phyloP scores from a whole-genome alignment of 2,888 invertebrate species.

The Amblyjoppa proteus region DNA sequence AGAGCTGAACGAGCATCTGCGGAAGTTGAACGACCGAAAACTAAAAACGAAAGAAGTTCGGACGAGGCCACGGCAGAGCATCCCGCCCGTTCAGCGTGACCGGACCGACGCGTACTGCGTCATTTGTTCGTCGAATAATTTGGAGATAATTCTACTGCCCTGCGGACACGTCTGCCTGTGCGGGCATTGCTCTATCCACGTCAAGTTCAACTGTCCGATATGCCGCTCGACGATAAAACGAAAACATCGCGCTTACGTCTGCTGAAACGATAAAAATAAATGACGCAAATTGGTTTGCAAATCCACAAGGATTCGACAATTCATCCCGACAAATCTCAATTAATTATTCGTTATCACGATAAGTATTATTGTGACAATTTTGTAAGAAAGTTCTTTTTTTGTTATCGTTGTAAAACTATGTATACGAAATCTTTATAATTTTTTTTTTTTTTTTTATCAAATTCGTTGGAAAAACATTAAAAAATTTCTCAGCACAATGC shows the following conservation, averaged over 20 bases:
- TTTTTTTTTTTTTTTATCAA: too few species aligned
- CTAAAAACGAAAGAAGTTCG: background rate
- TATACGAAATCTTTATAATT: too few species aligned
- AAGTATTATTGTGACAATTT: too few species aligned
- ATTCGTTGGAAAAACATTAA: too few species aligned
- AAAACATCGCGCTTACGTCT: background rate
- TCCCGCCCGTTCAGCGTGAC: background rate
- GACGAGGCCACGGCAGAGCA: background rate
- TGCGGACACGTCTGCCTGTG: conserved; percentile 4
- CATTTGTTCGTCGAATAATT: background rate
- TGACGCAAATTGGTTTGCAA: too few species aligned
- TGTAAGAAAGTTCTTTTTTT: too few species aligned
- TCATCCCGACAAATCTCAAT: too few species aligned
- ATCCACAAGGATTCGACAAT: too few species aligned
- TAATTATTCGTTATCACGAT: too few species aligned
- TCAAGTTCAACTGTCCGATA: background rate
- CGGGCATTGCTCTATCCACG: background rate
- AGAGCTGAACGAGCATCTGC: too few species aligned
- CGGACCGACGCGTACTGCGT: background rate
- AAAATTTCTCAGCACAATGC: too few species aligned
- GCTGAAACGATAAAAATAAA: background rate
- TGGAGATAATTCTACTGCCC: background rate
- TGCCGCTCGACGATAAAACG: background rate
- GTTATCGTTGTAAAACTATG: too few species aligned
- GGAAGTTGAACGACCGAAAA: background rate